A percentile compares a stretch with the other conserved stretches of the same genome.
Conservation (phyloP, 2,888 invertebrate species). For the Fragum whitleyi region DNA sequence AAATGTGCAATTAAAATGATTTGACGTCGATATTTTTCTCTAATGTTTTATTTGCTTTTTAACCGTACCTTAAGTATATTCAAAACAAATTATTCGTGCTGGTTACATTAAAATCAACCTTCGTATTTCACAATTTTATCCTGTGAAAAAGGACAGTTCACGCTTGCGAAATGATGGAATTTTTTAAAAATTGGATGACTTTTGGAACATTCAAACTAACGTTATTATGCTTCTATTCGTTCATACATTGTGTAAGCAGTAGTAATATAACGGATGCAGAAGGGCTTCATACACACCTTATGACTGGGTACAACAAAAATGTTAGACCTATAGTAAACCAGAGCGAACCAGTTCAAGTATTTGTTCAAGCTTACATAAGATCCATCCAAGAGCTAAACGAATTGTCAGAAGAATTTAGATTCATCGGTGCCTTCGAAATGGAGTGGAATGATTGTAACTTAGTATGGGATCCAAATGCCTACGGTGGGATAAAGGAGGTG, state of each 20-base stretch:
- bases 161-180: too few species aligned
- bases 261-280: background rate
- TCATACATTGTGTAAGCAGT: background rate
- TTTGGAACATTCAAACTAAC: too few species aligned
- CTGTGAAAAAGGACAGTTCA: too few species aligned
- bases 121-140: too few species aligned
- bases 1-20: too few species aligned
- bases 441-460: conserved; percentile 43
- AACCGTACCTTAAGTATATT: too few species aligned
- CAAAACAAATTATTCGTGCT: too few species aligned
- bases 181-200: too few species aligned
- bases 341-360: conserved; percentile 20
- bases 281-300: background rate
- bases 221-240: background rate
- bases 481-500: conserved; percentile 17
- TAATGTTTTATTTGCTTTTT: too few species aligned
- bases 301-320: background rate
- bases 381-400: conserved; percentile 55
- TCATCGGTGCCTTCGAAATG: conserved; percentile 25
- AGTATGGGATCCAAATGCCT: conserved; percentile 32
- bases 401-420: conserved; percentile 42
- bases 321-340: conserved; percentile 30
- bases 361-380: conserved; percentile 28
- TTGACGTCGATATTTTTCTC: too few species aligned
- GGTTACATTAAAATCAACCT: too few species aligned